A percentile compares a stretch with the other conserved stretches of the same genome.
Evolutionary conservation across 2,888 invertebrate species (phyloP).

Genomic region (Lissonota sp.): DNA sequence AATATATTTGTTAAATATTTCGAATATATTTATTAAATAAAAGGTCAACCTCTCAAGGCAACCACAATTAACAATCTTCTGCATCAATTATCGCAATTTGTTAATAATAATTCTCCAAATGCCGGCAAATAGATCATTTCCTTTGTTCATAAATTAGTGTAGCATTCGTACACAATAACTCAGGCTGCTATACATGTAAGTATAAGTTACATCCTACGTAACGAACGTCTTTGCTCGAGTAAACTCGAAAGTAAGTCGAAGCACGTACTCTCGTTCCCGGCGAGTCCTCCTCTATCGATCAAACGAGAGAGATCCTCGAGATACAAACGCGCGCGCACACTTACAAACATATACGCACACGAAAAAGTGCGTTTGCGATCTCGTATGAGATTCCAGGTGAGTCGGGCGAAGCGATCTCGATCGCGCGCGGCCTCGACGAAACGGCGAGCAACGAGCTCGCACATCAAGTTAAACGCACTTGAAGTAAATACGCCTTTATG

Average conservation of each 20-base stretch:
- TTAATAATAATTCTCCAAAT: no score
- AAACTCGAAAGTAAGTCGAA: conserved; percentile 63
- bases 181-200: no score
- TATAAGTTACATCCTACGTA: no score
- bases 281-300: conserved; percentile 64
- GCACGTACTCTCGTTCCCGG: conserved; percentile 60
- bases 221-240: conserved; percentile 39
- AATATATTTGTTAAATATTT: no score
- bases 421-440: conserved; percentile 58
- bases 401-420: conserved; percentile 45
- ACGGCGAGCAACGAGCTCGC: conserved; percentile 32
- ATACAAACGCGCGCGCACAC: background rate
- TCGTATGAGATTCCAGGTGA: conserved; percentile 64
- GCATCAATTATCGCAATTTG: no score
- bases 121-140: no score
- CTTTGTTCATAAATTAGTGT: no score
- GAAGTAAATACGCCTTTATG: no score
- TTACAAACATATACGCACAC: background rate
- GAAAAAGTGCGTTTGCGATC: conserved; percentile 37
- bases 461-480: background rate
- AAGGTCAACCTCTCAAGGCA: no score
- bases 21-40: no score
- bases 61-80: no score
- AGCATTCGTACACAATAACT: no score
- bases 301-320: conserved; percentile 51